Conservation (phyloP, 2,113 vertebrate genomes). For the Thomomys bottae region DNA sequence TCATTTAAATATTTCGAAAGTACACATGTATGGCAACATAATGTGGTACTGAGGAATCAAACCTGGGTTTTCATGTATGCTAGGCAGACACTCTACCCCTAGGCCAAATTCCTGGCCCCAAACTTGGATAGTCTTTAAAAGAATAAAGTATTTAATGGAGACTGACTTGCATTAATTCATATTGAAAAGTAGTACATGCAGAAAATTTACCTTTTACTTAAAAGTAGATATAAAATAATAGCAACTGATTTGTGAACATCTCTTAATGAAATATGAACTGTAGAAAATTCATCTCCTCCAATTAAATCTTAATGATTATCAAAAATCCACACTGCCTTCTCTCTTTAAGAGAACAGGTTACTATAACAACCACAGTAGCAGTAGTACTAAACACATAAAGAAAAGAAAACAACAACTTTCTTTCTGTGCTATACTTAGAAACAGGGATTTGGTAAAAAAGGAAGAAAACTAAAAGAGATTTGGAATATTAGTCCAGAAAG, state of each 20-base stretch:
- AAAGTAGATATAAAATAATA: constrained; percentile 39
- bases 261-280: constrained; percentile 48
- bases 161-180: constrained; percentile 25
- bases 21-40: neutral
- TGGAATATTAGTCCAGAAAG: neutral
- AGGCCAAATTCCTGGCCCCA: too few species aligned
- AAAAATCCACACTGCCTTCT: neutral
- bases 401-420: constrained; percentile 36
- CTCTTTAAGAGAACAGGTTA: constrained; percentile 64
- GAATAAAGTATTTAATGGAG: neutral
- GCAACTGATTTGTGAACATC: neutral
- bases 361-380: constrained; percentile 72
- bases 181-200: neutral
- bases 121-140: neutral
- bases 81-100: too few species aligned
- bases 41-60: too few species aligned
- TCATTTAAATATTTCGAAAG: neutral
- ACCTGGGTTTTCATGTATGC: too few species aligned
- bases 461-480: constrained; percentile 8
- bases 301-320: constrained; percentile 27
- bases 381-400: constrained; percentile 29
- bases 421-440: constrained; percentile 25
- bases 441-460: neutral
- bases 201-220: constrained; percentile 8
- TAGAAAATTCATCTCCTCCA: constrained; percentile 42